Percentiles rank a stretch among this genome's conserved stretches.
Conservation (phyloP, 2,113 vertebrate genomes). For the Regulus satrapa region DNA sequence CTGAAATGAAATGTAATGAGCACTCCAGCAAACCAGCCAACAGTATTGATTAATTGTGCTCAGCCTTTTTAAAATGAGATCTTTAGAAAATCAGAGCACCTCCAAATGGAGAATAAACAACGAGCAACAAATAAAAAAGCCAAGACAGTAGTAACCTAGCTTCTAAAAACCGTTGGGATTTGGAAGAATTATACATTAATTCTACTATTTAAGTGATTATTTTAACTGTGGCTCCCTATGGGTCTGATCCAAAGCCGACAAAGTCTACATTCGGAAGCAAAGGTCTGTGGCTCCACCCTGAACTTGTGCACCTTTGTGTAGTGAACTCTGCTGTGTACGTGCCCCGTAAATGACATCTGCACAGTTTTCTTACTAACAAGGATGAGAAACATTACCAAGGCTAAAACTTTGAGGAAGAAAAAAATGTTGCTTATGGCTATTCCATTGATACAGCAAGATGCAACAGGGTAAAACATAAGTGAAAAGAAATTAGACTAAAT, state of each 20-base stretch:
- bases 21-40: background rate
- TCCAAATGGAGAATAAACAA: slow-evolving; percentile 30
- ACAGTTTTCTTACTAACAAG: background rate
- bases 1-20: background rate
- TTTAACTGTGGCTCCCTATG: background rate
- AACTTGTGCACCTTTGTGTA: background rate
- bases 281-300: background rate
- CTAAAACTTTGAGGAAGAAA: background rate
- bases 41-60: background rate
- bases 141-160: slow-evolving; percentile 46
- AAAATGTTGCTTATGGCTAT: background rate
- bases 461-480: background rate
- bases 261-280: background rate
- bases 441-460: background rate
- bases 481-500: background rate
- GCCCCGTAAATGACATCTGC: background rate
- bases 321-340: background rate
- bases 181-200: slow-evolving; percentile 22
- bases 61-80: background rate
- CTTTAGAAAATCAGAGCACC: slow-evolving; percentile 24
- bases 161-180: slow-evolving; percentile 26
- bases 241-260: background rate
- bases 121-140: background rate
- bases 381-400: background rate
- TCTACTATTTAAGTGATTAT: slow-evolving; percentile 30